Base-by-base conservation (phyloP, 1,140 invertebrate genomes). In the Tachypleus tridentatus region DNA sequence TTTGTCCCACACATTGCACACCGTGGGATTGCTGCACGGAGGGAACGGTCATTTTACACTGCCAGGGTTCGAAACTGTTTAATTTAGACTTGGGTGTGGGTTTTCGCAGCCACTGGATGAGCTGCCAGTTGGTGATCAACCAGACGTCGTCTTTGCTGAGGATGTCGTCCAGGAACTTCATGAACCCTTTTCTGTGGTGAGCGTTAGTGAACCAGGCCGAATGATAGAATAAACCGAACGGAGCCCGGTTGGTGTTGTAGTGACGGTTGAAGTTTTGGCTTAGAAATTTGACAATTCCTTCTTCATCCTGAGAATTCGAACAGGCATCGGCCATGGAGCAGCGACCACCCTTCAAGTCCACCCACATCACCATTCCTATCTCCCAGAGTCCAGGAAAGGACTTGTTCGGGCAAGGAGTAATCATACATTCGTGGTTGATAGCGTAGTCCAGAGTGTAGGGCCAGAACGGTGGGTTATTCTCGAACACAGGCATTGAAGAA, bases 241-340 rank as follows among this genome's bases (percentile, higher is more conserved):
- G 92, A 66, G 92, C 88, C 74, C 91, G 89, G 80, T 95, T 95
- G 5, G 87, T 88, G 57, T 89, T 92, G 73, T 94, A 96, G 80
- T 96, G 92, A 71, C 92, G 82, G 73, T 94, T 88, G 74, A 95
- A 95, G 75, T 96, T 96, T 75, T 95, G 94, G 78, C 93, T 86
- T 5, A 96, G 81, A 89, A 94, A 92, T 77, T 95, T 93, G 74
- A 89, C 91, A 8, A 96, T 91, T 59, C 88, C 89, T 72, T 94
- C 90, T 51, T 90, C 80, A 66, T 89, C 87, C 2, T 89, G 84
- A 58, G 91, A 91, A 73, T 94, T 94, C 11, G 87, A 88, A 73
- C 93, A 97, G 61, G 91, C 92, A 71, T 97, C 93, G 66, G 89
- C 92, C 92, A 96, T 96, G 4, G 91, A 94, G 74, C 93, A 97